Evolutionary conservation across 1,140 invertebrate species (phyloP).

Genomic region (Aporrectodea caliginosa): DNA sequence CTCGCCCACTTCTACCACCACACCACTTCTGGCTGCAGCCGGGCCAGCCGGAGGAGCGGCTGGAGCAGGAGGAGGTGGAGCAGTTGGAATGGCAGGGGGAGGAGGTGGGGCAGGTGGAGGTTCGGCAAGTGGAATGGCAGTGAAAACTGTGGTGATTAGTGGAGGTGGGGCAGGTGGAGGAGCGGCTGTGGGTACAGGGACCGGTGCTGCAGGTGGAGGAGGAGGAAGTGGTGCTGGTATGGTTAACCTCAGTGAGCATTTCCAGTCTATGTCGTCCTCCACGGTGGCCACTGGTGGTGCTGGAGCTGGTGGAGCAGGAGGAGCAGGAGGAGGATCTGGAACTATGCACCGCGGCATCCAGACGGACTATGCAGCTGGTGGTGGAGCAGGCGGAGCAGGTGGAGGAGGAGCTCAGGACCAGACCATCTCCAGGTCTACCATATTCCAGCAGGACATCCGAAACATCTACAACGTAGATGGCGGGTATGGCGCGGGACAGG

Average conservation of each 20-base stretch:
- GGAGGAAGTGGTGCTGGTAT: not conserved
- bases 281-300: not conserved
- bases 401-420: not conserved
- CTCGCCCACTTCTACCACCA: slow-evolving; percentile 20
- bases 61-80: not conserved
- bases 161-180: not conserved
- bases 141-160: not conserved
- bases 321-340: not conserved
- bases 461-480: not conserved
- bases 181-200: too few species aligned
- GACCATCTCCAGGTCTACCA: not conserved
- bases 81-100: too few species aligned
- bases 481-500: too few species aligned
- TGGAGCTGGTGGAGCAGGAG: not conserved
- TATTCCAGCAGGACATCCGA: not conserved
- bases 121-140: not conserved
- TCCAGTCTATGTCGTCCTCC: slow-evolving; percentile 1
- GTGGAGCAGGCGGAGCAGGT: not conserved
- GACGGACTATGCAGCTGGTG: not conserved
- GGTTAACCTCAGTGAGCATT: slow-evolving; percentile 6
- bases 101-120: not conserved
- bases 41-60: slow-evolving; percentile 18
- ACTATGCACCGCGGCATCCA: not conserved
- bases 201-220: not conserved
- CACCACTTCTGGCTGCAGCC: slow-evolving; percentile 44